Base-by-base conservation (phyloP, 2,888 invertebrate species). In the Watsonalla cultraria region DNA sequence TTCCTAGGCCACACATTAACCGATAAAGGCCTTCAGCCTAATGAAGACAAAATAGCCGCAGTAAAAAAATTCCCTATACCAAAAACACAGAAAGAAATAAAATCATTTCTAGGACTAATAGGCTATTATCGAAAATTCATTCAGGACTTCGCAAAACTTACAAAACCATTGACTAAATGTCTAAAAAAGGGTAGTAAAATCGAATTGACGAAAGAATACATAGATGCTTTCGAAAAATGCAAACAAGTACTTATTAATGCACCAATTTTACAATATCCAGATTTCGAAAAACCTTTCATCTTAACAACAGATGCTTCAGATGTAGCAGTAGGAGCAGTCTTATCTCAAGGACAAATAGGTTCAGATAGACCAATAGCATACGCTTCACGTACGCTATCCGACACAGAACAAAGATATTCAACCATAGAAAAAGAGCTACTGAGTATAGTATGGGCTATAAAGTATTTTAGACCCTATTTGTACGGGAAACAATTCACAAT, bases 381-480 rank as follows among this genome's bases (percentile, higher is more conserved):
- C 50, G 68, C 70, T 0, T 65, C 64, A 7, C 53, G 68, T 0
- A 71, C 68, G 0, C 42, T 74, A 24, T 24, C 24, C 24, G 24
- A 62, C 0, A 64, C 68, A 8, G 71, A 73, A 58, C 47, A 48
- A 45, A 48, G 57, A 9, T 69, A 70, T 9, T 59, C 62, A 0
- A 68, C 66, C 0, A 66, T 77, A 13, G 78, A 82, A 57, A 79
- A 78, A 50, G 78, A 83, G 61, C 54, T 80, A 5, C 54, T 76
- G 39, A 71, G 70, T 0, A 74, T 80, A 11, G 66, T 80, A 0
- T 80, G 73, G 75, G 72, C 75, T 0, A 57, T 69, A 6, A 77
- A 80, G 57, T 70, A 70, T 42, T 74, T 82, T 7, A 55, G 78
- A 24, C 24, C 24, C 4, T 24, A 24, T 24, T 24, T 24, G 24